A percentile compares a stretch with the other conserved stretches of the same genome.
Conservation (phyloP, 2,113 vertebrate genomes). For the Podocnemis expansa region DNA sequence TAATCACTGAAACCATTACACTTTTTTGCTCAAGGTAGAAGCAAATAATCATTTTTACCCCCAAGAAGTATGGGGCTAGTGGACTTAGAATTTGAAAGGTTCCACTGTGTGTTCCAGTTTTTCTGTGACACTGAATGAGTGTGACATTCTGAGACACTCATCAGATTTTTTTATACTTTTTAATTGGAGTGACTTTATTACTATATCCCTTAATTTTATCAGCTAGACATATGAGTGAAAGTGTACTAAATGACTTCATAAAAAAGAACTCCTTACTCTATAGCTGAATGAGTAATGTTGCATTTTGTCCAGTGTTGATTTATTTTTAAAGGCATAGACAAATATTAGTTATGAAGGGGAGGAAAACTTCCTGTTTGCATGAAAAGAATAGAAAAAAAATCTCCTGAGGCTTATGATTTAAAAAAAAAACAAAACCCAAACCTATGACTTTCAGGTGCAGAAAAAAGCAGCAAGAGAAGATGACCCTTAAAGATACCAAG, state of each 20-base stretch:
- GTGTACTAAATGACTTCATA: not conserved
- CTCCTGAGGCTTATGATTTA: not conserved
- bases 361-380: not conserved
- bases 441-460: not conserved
- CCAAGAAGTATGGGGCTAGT: not conserved
- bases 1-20: constrained; percentile 50
- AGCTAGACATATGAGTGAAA: not conserved
- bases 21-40: not conserved
- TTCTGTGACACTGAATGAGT: not conserved
- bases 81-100: not conserved
- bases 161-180: not conserved
- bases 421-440: too few species aligned
- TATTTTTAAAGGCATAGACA: not conserved
- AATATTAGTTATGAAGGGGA: not conserved
- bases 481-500: not conserved
- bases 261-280: not conserved
- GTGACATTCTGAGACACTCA: not conserved
- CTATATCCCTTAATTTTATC: not conserved
- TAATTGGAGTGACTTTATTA: not conserved
- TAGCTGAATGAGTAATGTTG: not conserved
- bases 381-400: not conserved
- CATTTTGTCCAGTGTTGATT: not conserved
- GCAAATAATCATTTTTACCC: not conserved
- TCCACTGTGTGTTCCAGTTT: not conserved
- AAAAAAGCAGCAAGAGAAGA: not conserved